A percentile compares a stretch with the other conserved stretches of the same genome.
phyloP scores from a whole-genome alignment of 2,113 vertebrate genomes.

The Istiophorus platypterus region DNA sequence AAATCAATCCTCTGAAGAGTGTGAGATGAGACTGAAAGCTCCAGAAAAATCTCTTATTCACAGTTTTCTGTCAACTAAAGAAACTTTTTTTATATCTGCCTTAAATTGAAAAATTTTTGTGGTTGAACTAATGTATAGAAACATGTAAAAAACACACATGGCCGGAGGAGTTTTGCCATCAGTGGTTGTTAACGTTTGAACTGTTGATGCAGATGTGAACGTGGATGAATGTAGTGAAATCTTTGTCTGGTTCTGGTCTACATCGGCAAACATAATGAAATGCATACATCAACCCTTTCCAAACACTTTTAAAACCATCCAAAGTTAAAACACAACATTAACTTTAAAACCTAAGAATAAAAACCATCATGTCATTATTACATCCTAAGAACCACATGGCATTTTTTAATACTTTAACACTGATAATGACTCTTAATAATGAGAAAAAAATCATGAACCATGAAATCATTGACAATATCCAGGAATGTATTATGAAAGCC shows the following conservation, averaged over 20 bases:
- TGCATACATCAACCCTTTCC: neutral
- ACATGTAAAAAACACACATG: neutral
- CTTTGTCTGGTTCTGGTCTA: neutral
- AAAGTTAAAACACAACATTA: neutral
- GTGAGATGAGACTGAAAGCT: neutral
- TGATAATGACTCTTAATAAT: neutral
- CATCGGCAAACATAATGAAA: neutral
- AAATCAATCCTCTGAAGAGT: neutral
- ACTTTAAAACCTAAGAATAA: neutral
- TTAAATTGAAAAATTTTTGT: neutral
- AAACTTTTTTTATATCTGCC: neutral
- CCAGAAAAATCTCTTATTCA: neutral
- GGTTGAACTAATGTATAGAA: neutral
- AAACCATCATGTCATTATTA: neutral
- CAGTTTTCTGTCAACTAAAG: neutral
- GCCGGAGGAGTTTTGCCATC: neutral
- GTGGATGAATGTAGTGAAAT: neutral
- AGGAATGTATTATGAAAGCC: slow-evolving; percentile 13
- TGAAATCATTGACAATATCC: slow-evolving; percentile 2
- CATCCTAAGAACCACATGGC: neutral
- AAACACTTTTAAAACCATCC: neutral
- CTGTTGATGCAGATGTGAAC: slow-evolving; percentile 2
- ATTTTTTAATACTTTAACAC: neutral
- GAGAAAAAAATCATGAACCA: slow-evolving; percentile 18
- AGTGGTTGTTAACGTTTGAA: neutral